Conservation (phyloP, 2,888 invertebrate species). For the Amphipoea oculea region DNA sequence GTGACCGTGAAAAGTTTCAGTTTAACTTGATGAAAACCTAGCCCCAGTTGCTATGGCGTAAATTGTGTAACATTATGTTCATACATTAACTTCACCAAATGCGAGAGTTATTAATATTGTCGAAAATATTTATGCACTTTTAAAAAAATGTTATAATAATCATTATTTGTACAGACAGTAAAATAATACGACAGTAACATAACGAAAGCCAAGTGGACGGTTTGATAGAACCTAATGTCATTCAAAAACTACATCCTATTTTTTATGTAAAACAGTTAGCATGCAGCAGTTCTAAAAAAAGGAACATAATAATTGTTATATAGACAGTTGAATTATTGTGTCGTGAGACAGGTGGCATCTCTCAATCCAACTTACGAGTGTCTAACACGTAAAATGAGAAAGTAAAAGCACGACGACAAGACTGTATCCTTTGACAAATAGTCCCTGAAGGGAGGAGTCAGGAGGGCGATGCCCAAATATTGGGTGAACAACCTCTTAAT, state of each 20-base stretch:
- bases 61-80: neutral
- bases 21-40: neutral
- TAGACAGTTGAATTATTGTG: constrained; percentile 41
- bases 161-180: neutral
- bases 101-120: neutral
- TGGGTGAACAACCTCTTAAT: constrained; percentile 90
- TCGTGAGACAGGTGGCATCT: constrained; percentile 75
- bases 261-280: constrained; percentile 11
- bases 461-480: constrained; percentile 87
- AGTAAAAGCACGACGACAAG: constrained; percentile 75
- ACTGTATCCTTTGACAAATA: constrained; percentile 86
- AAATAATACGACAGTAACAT: constrained; percentile 3
- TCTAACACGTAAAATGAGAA: constrained; percentile 73
- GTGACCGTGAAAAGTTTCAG: neutral
- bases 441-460: constrained; percentile 75
- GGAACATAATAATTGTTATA: constrained; percentile 12
- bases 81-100: constrained; percentile 3
- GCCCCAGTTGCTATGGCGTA: neutral
- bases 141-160: neutral
- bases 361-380: constrained; percentile 71
- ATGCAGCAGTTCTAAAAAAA: constrained; percentile 28
- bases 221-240: neutral
- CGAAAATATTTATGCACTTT: too few relatives aligned
- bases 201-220: neutral
- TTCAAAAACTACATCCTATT: constrained; percentile 4